A percentile compares a stretch with the other conserved stretches of the same genome.
These are phyloP conservation scores for Eulemur mongoz DNA, from an alignment of 2,797 vertebrate genomes.

Conservation along the genomic window DNA sequence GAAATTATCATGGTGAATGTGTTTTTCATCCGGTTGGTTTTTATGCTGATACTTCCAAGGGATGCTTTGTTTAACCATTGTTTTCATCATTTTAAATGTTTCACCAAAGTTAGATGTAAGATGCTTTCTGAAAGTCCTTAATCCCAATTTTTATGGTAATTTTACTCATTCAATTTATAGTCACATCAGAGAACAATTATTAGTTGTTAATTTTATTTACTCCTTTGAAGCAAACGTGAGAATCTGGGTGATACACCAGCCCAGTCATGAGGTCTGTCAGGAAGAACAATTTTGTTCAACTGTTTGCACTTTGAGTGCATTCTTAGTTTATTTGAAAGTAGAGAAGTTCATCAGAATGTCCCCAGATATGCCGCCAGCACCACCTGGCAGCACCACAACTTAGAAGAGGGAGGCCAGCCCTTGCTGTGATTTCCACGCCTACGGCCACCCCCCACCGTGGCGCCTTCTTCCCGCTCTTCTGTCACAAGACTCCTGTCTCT, in stretches of 20 bases:
- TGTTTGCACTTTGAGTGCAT: rapidly evolving
- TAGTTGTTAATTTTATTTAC: not conserved
- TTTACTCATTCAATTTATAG: not conserved
- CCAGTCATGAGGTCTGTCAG: rapidly evolving
- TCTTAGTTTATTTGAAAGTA: not conserved
- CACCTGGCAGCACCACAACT: not conserved
- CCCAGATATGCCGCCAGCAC: not conserved
- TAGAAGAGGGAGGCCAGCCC: no score
- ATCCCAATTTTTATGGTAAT: not conserved
- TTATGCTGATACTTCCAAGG: not conserved
- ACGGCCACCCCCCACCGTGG: rapidly evolving
- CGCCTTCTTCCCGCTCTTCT: rapidly evolving
- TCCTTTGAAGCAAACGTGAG: not conserved
- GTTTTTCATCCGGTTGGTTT: not conserved
- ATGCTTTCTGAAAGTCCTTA: conserved; percentile 3
- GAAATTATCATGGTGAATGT: not conserved
- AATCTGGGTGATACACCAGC: no score
- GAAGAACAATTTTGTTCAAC: rapidly evolving
- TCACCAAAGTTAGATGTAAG: not conserved
- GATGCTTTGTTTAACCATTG: not conserved
- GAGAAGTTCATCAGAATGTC: not conserved
- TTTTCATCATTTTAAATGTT: not conserved
- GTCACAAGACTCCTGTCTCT: not conserved
- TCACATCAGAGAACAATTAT: not conserved
- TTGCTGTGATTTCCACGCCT: rapidly evolving